Evolutionary conservation across 2,113 vertebrate species (phyloP).

Genomic region (Bombycilla garrulus): DNA sequence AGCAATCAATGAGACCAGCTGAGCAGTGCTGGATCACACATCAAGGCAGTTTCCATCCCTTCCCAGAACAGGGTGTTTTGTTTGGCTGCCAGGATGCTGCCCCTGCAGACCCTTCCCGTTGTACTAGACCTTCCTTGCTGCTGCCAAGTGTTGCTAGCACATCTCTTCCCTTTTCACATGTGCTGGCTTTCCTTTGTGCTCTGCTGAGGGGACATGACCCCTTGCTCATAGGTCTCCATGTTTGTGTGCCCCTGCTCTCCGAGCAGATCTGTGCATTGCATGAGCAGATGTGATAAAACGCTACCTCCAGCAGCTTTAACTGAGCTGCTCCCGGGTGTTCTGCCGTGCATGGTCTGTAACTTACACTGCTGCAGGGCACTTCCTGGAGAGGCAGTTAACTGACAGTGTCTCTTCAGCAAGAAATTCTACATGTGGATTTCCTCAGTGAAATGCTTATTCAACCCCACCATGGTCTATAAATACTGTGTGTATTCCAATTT

Average conservation of each 20-base stretch:
- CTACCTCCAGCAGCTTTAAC: background rate
- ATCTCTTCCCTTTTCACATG: fast-evolving
- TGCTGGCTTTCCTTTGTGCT: background rate
- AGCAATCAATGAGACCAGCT: background rate
- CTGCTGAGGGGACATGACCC: background rate
- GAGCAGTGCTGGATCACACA: background rate
- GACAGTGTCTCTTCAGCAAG: background rate
- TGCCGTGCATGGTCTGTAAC: background rate
- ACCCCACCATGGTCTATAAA: background rate
- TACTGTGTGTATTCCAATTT: background rate
- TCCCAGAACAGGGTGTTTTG: background rate
- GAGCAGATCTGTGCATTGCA: background rate
- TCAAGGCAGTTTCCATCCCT: background rate
- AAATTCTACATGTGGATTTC: background rate
- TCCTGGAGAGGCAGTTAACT: background rate
- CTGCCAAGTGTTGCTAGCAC: background rate
- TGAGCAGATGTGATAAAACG: background rate
- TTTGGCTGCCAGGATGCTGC: background rate
- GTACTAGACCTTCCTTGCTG: background rate
- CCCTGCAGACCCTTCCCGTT: background rate
- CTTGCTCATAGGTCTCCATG: background rate
- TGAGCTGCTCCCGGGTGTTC: background rate
- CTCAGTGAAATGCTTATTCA: background rate
- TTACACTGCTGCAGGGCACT: background rate
- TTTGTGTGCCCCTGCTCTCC: background rate